Evolutionary conservation across 92 coral and sea anemone species (phyloP), one percentile per base, ranked within the genome.

Genomic region (Hydrozoanthus gracilis): DNA sequence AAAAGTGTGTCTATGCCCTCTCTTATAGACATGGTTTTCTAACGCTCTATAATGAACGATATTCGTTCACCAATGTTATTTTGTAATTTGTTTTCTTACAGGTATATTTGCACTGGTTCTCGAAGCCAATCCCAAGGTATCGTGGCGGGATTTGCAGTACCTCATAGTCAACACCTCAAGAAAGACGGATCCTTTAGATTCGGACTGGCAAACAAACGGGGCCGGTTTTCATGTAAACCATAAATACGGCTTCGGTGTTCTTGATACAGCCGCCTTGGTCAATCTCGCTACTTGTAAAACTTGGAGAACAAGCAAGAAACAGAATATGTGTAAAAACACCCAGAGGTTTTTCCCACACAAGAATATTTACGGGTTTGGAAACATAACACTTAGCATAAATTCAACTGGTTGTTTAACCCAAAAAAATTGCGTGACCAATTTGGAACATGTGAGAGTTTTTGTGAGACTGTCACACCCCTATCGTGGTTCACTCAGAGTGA

Each of bases 71-170:
- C 10, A 7, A 50, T 66, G 11, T 45, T 71, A 9, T 47, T 27
- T 27, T 27, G 39, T 27, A 27, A 27, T 51, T 77, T n/a, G 14
- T 73, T 87, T 54, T 14, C 66, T 88, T 77, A 47, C 83, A 97
- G 99, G 99, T 68, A 97, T 95, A 68, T 97, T 97, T 88, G 99
- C 99, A 4, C 89, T 97, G 88, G 98, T 97, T 15, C 90, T 97
- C 51, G 98, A 95, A 79, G 98, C 98, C 84, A 97, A 97, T 78
- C 97, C 95, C 54, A 92, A 74, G 55, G 52, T 97, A 47, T 91
- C 98, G 50, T 97, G 99, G 99, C 91, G 99, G 54, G 99, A 97
- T 80, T 88, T 97, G 49, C 99, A 97, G 52, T 95, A 97, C 82
- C 95, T 97, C 47, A 78, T 97, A 14, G 98, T 95, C 9, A 89